These are phyloP conservation scores for Rynchops niger DNA, from an alignment of 2,113 vertebrate genomes.

Conservation along the genomic window DNA sequence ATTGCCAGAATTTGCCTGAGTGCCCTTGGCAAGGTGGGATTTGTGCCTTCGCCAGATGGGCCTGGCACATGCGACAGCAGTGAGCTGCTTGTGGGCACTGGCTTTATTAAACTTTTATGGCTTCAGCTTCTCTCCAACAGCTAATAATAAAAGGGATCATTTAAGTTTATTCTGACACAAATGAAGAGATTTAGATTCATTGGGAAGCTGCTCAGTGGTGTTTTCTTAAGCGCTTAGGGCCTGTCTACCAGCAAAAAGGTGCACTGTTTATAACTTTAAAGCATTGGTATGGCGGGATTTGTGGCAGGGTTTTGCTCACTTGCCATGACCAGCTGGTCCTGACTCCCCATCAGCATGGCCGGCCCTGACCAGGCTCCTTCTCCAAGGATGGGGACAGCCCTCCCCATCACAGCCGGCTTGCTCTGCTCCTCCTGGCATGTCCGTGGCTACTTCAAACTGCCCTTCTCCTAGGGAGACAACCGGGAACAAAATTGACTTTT, in stretches of 20 bases:
- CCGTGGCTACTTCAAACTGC: neutral
- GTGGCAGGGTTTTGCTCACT: neutral
- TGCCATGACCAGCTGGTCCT: neutral
- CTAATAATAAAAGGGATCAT: slow-evolving; percentile 23
- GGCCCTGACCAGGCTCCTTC: neutral
- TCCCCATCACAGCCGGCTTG: neutral
- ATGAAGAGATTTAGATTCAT: neutral
- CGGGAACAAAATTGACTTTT: neutral
- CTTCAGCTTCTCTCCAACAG: neutral
- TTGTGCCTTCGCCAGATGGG: neutral
- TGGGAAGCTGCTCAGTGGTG: neutral
- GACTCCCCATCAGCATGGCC: accelerated
- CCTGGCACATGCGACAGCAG: neutral
- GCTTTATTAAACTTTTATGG: slow-evolving; percentile 16
- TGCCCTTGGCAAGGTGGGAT: neutral
- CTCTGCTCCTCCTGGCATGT: neutral
- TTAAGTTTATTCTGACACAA: slow-evolving; percentile 8
- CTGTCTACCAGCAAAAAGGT: neutral
- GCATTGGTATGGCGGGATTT: too few species aligned
- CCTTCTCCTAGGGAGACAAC: neutral
- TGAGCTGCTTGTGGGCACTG: neutral
- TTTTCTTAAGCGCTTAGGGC: neutral
- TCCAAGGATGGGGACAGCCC: neutral
- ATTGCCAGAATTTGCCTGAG: neutral
- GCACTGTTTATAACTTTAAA: neutral